Percentiles rank a stretch among this genome's conserved stretches.
Evolutionary conservation across 2,888 invertebrate genomes (phyloP).

Genomic region (Drosophila subsilvestris): DNA sequence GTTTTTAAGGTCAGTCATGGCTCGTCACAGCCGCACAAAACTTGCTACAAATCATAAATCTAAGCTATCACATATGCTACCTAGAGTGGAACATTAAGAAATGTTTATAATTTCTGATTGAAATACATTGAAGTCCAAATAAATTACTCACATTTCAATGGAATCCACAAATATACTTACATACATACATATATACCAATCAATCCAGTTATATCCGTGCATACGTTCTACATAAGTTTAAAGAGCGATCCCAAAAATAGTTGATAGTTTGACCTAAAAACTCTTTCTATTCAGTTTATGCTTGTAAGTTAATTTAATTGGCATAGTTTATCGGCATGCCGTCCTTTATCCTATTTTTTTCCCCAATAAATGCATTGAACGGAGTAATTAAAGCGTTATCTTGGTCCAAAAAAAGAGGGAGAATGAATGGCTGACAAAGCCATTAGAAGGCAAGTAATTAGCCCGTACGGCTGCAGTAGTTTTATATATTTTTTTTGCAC

Average conservation of each 20-base stretch:
- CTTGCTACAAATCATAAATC: constrained; percentile 52
- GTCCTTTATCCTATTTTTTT: constrained; percentile 29
- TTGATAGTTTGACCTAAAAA: constrained; percentile 25
- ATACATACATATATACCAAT: no score
- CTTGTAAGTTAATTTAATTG: constrained; percentile 41
- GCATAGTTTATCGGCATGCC: constrained; percentile 26
- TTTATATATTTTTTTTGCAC: constrained; percentile 12
- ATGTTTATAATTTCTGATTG: no score
- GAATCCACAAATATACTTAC: no score
- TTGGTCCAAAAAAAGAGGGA: constrained; percentile 2
- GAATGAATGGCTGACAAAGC: constrained; percentile 28
- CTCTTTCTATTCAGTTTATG: constrained; percentile 28
- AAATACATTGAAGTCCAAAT: not conserved
- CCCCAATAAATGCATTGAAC: constrained; percentile 65
- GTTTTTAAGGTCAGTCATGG: constrained; percentile 67
- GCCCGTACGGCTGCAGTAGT: constrained; percentile 13
- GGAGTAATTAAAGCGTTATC: constrained; percentile 20
- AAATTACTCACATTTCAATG: not conserved
- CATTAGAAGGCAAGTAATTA: constrained; percentile 33
- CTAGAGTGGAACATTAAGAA: no score
- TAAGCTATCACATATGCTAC: constrained; percentile 11
- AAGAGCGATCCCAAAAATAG: constrained; percentile 69
- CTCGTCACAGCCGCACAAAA: constrained; percentile 52
- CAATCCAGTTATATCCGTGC: no score
- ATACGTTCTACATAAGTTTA: constrained; percentile 43